Percentiles rank a stretch among this genome's conserved stretches.
These are phyloP conservation scores for Varroa destructor DNA, from an alignment of 1,140 invertebrate species.

Conservation along the genomic window DNA sequence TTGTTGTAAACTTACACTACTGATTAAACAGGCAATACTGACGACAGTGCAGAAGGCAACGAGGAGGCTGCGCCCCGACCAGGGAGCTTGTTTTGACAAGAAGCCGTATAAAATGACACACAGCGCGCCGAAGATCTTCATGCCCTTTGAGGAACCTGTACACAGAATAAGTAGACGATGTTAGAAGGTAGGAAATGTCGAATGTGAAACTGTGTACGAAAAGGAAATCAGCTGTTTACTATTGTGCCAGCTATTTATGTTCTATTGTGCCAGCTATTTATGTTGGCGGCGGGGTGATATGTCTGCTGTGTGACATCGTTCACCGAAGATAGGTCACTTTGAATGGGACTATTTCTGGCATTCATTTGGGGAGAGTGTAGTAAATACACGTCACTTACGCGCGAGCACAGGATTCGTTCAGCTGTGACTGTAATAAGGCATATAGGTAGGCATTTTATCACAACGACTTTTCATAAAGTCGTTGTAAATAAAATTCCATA, in stretches of 20 bases:
- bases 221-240: background rate
- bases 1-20: background rate
- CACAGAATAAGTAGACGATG: background rate
- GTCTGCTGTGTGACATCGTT: background rate
- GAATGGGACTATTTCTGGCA: too few relatives aligned
- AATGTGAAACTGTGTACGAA: background rate
- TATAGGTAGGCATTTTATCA: too few relatives aligned
- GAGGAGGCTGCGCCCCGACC: slow-evolving; percentile 22
- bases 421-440: too few relatives aligned
- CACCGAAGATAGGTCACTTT: too few relatives aligned
- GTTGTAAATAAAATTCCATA: too few relatives aligned
- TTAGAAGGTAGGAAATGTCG: background rate
- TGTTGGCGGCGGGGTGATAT: background rate
- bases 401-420: too few relatives aligned
- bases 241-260: background rate
- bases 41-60: slow-evolving; percentile 19
- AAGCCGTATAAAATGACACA: background rate
- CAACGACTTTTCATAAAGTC: too few relatives aligned
- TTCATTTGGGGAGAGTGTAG: too few relatives aligned
- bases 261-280: background rate
- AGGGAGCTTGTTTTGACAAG: slow-evolving; percentile 2
- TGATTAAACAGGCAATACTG: background rate
- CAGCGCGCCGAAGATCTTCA: background rate
- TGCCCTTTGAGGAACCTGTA: background rate
- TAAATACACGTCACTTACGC: too few relatives aligned